phyloP scores from a whole-genome alignment of 2,888 invertebrate genomes.

The Macrostomum cliftonense region DNA sequence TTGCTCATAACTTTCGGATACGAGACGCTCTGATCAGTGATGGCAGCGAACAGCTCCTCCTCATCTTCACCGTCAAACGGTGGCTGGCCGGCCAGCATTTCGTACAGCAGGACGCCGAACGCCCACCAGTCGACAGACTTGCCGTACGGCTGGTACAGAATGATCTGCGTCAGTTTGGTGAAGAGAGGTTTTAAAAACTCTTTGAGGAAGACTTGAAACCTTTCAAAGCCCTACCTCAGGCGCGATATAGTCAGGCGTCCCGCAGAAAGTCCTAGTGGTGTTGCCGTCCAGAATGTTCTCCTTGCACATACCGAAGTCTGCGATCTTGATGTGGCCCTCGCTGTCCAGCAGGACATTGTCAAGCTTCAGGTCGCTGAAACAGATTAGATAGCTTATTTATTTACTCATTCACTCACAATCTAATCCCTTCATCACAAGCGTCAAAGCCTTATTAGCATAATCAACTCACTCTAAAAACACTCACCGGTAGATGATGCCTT shows the following conservation, averaged over 20 bases:
- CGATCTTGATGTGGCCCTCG: constrained; percentile 97
- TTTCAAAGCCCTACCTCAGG: too few species aligned
- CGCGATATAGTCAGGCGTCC: constrained; percentile 96
- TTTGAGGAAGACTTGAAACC: constrained; percentile 9
- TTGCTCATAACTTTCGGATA: constrained; percentile 76
- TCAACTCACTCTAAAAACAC: constrained; percentile 12
- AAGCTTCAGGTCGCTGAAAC: constrained; percentile 65
- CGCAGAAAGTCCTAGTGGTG: constrained; percentile 78
- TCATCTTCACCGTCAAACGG: constrained; percentile 98
- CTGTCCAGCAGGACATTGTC: constrained; percentile 91
- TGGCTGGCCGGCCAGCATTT: constrained; percentile 85
- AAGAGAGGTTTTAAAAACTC: too few species aligned
- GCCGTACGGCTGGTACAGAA: constrained; percentile 84
- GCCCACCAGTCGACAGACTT: constrained; percentile 99
- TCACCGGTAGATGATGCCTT: constrained; percentile 70
- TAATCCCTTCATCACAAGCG: neutral
- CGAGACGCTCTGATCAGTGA: constrained; percentile 92
- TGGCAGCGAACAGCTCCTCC: constrained; percentile 88
- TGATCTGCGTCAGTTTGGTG: constrained; percentile 49
- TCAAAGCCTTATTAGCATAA: neutral
- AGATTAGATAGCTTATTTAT: constrained; percentile 9
- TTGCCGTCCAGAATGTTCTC: constrained; percentile 63
- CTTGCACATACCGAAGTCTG: constrained; percentile 99
- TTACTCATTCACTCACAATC: neutral
- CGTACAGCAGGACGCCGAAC: constrained; percentile 84